Evolutionary conservation across 2,888 invertebrate genomes (phyloP), one percentile per base, ranked within the genome.

Genomic region (Abscondita cerata): DNA sequence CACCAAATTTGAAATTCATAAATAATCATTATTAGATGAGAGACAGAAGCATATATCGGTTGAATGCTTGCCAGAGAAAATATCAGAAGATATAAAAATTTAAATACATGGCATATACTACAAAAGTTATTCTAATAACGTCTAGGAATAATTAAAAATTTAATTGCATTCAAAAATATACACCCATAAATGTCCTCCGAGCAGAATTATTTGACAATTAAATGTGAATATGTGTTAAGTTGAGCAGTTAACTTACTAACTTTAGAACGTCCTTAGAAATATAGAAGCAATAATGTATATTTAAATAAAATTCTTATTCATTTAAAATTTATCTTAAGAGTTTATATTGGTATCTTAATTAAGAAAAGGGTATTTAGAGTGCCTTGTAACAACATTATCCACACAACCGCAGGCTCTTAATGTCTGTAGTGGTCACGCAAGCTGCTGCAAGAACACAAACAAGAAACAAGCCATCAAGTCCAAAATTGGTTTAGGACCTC

Each of bases 381-480:
- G 62, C 57, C 61, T 50, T 53, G 57, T 62, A 62, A 62, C 61
- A 62, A 56, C 62, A 62, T 62, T 62, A 62, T 62, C 53, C 50
- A 34, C 52, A 36, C 53, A 62, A 62, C 59, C 62, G 62, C 41
- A 48, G 50, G 58, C 62, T 62, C 52, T 52, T 62, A 62, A 62
- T 59, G 62, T 55, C 59, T 59, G 62, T 59, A 62, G 62, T 59
- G 62, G 62, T 62, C 62, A 62, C 62, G 62, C 62, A 62, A 58
- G 59, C 62, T 62, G 62, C 58, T 59, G 52, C 59, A 62, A 62
- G 62, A 62, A 59, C 62, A 59, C 62, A 62, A 62, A 62, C 62
- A 62, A 62, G 62, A 62, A 62, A 62, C 62, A 62, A 62, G 62
- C 54, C 62, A 62, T 62, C 62, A 62, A 62, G 62, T 59, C 54